Conservation (phyloP, 2,113 vertebrate genomes). For the Calyptommatus sinebrachiatus region DNA sequence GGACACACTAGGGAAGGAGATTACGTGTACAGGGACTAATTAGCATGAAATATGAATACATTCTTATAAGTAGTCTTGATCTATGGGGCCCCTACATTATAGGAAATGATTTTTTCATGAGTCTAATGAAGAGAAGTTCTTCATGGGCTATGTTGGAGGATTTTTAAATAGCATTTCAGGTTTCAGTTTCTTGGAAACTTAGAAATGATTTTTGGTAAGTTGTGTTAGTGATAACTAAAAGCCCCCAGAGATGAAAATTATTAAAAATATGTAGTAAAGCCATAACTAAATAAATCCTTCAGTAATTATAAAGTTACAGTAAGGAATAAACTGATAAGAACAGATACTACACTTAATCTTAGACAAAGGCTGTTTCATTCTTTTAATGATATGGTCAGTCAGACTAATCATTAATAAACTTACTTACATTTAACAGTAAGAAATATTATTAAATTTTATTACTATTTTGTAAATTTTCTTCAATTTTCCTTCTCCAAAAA, state of each 20-base stretch:
- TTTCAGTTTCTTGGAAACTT: conserved; percentile 41
- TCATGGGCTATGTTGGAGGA: conserved; percentile 47
- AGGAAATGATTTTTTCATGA: conserved; percentile 59
- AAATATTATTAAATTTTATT: too few relatives aligned
- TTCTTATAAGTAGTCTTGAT: conserved; percentile 72
- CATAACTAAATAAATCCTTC: not conserved
- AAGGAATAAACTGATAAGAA: not conserved
- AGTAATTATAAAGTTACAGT: not conserved
- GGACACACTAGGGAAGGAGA: conserved; percentile 65
- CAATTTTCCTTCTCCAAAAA: not conserved
- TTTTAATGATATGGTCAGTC: too few relatives aligned
- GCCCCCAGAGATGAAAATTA: conserved; percentile 9
- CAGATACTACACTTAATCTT: too few relatives aligned
- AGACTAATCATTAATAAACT: too few relatives aligned
- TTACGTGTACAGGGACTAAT: conserved; percentile 72
- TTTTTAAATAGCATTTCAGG: conserved; percentile 55
- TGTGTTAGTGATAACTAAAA: conserved; percentile 19
- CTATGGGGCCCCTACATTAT: conserved; percentile 66
- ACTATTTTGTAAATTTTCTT: not conserved
- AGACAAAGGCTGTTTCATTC: too few relatives aligned
- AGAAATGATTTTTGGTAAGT: conserved; percentile 23
- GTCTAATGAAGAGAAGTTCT: conserved; percentile 63
- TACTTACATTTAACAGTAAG: not conserved
- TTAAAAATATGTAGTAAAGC: not conserved
- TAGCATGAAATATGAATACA: conserved; percentile 77